Evolutionary conservation across 2,113 vertebrate genomes (phyloP), one percentile per base, ranked within the genome.

Genomic region (Tychaedon coryphoeus): DNA sequence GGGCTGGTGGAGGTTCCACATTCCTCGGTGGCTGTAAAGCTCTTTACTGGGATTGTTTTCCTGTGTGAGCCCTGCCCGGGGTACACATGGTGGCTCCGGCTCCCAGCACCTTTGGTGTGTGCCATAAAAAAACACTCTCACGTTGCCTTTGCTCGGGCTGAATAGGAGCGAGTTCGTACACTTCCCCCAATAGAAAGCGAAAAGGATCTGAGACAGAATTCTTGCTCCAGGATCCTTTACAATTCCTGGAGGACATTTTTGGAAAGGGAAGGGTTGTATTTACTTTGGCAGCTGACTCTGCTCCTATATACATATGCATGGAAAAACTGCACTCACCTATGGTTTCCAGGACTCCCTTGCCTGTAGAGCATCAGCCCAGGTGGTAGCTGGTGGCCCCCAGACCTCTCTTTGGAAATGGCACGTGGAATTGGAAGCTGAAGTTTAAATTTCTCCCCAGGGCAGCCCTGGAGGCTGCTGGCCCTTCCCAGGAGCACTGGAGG

Each of bases 261-360:
- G 96, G 95, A 61, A 86, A 96, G 95, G 95, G 95, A 95, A 96
- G 95, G 96, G 96, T 95, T 95, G 92, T 96, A 88, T 96, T 96
- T 95, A 95, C 73, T 94, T 96, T 97, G 96, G 96, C 96, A 84
- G 86, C 87, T 17, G 64, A 26, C 58, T 74, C 83, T 2, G 29
- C 94, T 95, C 82, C 94, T 93, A 84, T 94, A 91, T 74, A 90
- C 93, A 93, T 61, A 77, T 1, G 58, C 85, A 95, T 92, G 95
- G 93, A 96, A 96, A 97, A 96, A 84, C 91, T 92, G 90, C 95
- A 67, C 77, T 96, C 93, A 93, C 92, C 94, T 94, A 57, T 31
- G 6, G 4, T 86, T 92, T 94, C 92, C 92, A 92, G 22, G 19
- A 83, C 79, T 86, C 79, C 66, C 92, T 58, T 50, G 45, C 17